These are phyloP conservation scores for Micropoecilia bifurca DNA, from an alignment of 2,797 vertebrate species.

Conservation along the genomic window DNA sequence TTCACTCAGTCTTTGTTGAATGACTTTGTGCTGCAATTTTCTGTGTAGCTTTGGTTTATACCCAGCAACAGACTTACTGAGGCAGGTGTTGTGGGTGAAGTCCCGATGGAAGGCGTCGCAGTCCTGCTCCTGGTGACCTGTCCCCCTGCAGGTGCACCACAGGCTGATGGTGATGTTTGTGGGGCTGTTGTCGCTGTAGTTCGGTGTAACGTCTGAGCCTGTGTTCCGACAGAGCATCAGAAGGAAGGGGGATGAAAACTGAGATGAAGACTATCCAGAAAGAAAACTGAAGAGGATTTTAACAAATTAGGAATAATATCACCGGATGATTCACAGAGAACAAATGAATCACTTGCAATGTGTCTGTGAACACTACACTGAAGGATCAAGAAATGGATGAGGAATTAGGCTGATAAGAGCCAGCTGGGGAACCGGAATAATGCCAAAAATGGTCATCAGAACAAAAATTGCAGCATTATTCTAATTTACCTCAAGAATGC, in stretches of 20 bases:
- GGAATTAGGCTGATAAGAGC: background rate
- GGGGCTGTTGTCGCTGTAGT: slow-evolving; percentile 90
- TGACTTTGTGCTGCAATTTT: background rate
- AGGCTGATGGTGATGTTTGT: slow-evolving; percentile 89
- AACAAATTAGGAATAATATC: slow-evolving; percentile 39
- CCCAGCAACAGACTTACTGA: slow-evolving; percentile 82
- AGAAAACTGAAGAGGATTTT: slow-evolving; percentile 48
- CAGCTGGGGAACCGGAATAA: slow-evolving; percentile 11
- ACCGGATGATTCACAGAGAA: slow-evolving; percentile 19
- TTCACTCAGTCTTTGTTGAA: background rate
- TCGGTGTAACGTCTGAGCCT: slow-evolving; percentile 93
- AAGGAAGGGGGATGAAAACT: slow-evolving; percentile 16
- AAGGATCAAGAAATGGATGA: slow-evolving; percentile 8
- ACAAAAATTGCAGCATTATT: slow-evolving; percentile 5
- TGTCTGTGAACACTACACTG: background rate
- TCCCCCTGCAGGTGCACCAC: slow-evolving; percentile 90
- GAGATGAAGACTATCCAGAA: slow-evolving; percentile 32
- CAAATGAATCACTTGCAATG: slow-evolving; percentile 23
- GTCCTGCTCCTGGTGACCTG: slow-evolving; percentile 86
- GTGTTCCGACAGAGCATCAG: slow-evolving; percentile 10
- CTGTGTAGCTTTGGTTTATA: background rate
- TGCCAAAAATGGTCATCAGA: background rate
- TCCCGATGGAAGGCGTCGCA: slow-evolving; percentile 91
- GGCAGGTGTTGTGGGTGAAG: slow-evolving; percentile 91
- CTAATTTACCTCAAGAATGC: background rate